Evolutionary conservation across 2,888 invertebrate species (phyloP).

Genomic region (Graphium colonna): DNA sequence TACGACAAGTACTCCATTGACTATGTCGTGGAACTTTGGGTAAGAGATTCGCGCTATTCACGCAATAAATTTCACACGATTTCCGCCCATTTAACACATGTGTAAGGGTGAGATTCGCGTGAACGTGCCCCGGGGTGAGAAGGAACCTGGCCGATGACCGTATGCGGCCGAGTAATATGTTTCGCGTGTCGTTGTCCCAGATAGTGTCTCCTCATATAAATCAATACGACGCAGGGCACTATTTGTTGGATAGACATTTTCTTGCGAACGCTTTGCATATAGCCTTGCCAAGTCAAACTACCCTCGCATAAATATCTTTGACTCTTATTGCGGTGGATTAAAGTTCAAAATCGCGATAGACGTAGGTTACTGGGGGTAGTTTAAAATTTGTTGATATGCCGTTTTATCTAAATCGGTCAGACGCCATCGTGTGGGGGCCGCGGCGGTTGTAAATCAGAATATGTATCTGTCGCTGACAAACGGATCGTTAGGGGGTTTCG

Average conservation of each 20-base stretch:
- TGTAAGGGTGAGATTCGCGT: slow-evolving; percentile 11
- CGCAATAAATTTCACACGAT: slow-evolving; percentile 2
- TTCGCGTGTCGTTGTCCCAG: slow-evolving; percentile 47
- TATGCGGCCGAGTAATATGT: slow-evolving; percentile 28
- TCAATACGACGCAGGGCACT: slow-evolving; percentile 47
- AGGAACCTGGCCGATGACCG: slow-evolving; percentile 19
- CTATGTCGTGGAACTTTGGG: neutral
- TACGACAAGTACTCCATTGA: neutral
- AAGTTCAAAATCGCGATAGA: slow-evolving; percentile 15
- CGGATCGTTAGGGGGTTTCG: slow-evolving; percentile 39
- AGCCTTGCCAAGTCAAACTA: slow-evolving; percentile 30
- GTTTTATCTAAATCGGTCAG: slow-evolving; percentile 67
- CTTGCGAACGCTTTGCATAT: slow-evolving; percentile 55
- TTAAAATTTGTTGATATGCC: slow-evolving; percentile 34
- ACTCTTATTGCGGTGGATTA: slow-evolving; percentile 20
- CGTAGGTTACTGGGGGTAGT: slow-evolving; percentile 24
- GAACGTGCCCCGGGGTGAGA: slow-evolving; percentile 2
- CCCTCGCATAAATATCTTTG: neutral
- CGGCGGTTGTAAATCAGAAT: slow-evolving; percentile 51
- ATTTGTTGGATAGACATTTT: slow-evolving; percentile 57
- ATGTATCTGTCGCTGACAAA: slow-evolving; percentile 49
- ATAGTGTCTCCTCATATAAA: slow-evolving; percentile 51
- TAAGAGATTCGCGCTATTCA: slow-evolving; percentile 4
- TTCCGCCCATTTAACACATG: neutral
- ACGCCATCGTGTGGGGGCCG: slow-evolving; percentile 62